Evolutionary conservation across 2,797 vertebrate species (phyloP).

Genomic region (Lagocephalus sceleratus): DNA sequence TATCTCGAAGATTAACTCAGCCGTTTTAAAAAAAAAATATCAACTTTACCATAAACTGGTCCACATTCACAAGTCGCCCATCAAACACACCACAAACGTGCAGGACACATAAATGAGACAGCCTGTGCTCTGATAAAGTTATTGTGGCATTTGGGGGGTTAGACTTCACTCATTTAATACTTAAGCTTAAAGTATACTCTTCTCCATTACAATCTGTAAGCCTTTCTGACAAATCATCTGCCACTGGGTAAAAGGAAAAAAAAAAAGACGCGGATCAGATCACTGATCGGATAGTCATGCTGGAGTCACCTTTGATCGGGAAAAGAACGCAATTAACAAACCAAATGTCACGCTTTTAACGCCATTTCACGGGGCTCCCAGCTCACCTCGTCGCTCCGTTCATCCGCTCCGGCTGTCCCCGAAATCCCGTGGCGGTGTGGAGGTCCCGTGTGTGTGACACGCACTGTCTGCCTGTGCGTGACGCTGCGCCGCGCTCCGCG

Average conservation of each 20-base stretch:
- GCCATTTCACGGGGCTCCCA: not conserved
- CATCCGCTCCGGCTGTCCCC: conserved; percentile 24
- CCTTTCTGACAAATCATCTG: no score
- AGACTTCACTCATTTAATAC: no score
- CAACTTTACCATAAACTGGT: not conserved
- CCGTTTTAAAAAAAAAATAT: conserved; percentile 5
- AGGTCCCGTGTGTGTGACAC: conserved; percentile 21
- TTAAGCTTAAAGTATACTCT: no score
- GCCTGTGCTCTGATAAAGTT: conserved; percentile 6
- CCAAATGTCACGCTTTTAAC: no score
- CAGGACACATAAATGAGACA: conserved; percentile 9
- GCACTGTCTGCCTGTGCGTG: conserved; percentile 20
- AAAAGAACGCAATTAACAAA: no score
- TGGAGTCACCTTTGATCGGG: no score
- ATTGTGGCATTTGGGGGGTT: no score
- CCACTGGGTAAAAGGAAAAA: no score
- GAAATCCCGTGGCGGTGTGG: conserved; percentile 24
- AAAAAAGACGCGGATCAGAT: no score
- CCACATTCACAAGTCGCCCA: conserved; percentile 6
- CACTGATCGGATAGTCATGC: no score
- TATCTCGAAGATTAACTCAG: conserved; percentile 32
- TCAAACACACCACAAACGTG: conserved; percentile 43
- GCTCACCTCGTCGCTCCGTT: conserved; percentile 42
- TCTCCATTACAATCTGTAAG: no score
- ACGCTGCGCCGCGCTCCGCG: conserved; percentile 16